A percentile compares a stretch with the other conserved stretches of the same genome.
These are phyloP conservation scores for Glyptemys insculpta DNA, from an alignment of 2,797 vertebrate genomes.

Conservation along the genomic window DNA sequence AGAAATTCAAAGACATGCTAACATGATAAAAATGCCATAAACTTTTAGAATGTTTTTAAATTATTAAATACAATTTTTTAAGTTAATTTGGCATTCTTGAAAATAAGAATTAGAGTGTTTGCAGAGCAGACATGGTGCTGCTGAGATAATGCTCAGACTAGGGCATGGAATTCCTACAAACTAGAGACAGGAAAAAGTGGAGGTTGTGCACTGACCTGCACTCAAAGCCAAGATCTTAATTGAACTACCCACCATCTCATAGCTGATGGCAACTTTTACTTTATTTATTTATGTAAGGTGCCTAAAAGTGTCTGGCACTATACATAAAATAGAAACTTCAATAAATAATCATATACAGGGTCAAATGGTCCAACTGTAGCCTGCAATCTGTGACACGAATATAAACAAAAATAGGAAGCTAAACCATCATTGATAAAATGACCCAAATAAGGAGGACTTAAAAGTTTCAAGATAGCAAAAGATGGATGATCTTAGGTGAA, in stretches of 20 bases:
- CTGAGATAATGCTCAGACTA: neutral
- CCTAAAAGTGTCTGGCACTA: neutral
- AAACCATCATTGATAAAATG: neutral
- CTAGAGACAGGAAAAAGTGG: neutral
- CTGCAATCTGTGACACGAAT: neutral
- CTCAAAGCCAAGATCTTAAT: neutral
- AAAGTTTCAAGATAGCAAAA: neutral
- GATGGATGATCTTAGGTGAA: accelerated
- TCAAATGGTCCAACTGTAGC: neutral
- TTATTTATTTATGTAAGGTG: neutral
- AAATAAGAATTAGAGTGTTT: neutral
- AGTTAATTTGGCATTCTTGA: neutral
- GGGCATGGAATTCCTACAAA: neutral
- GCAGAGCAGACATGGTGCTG: neutral
- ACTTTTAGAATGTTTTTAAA: neutral
- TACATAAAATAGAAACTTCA: neutral
- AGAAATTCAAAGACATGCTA: neutral
- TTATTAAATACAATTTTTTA: neutral
- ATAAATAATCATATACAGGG: neutral
- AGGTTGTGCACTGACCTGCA: neutral
- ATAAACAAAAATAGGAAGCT: neutral
- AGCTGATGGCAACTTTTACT: neutral
- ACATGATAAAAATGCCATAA: neutral
- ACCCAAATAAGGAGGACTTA: neutral
- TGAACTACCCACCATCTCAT: neutral